Conservation (phyloP, 2,888 invertebrate species). For the Nephrotoma flavescens region DNA sequence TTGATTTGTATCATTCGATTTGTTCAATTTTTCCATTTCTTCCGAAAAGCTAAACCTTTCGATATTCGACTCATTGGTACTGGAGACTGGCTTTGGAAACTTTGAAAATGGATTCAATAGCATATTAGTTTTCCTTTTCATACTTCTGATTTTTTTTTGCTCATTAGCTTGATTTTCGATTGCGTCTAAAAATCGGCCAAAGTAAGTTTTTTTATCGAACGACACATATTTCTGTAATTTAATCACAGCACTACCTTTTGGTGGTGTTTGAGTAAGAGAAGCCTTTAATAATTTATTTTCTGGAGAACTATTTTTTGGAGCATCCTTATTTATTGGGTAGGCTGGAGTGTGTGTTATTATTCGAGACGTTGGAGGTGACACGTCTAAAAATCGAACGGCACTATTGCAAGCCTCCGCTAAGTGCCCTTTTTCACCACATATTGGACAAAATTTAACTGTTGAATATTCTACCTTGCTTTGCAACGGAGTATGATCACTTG, state of each 20-base stretch:
- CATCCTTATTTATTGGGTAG: neutral
- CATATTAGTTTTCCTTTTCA: neutral
- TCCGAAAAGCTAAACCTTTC: neutral
- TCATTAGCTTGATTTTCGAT: neutral
- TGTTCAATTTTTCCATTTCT: neutral
- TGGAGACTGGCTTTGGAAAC: neutral
- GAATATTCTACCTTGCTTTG: conserved; percentile 20
- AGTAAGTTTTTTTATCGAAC: neutral
- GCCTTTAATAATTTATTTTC: neutral
- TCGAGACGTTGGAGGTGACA: neutral
- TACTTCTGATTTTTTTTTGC: neutral
- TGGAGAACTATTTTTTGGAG: neutral
- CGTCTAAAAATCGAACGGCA: conserved; percentile 17
- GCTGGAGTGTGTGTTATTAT: neutral
- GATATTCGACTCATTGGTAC: neutral
- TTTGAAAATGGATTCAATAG: neutral
- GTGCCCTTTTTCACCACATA: conserved; percentile 41
- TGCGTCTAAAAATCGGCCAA: neutral
- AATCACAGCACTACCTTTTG: neutral
- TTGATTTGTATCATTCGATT: neutral
- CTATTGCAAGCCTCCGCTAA: conserved; percentile 26
- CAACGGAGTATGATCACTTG: conserved; percentile 29
- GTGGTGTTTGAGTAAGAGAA: neutral
- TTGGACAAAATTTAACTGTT: conserved; percentile 36
- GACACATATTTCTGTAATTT: neutral